Percentiles rank a stretch among this genome's conserved stretches.
phyloP scores from a whole-genome alignment of 1,140 invertebrate species.

The Pararge aegeria region DNA sequence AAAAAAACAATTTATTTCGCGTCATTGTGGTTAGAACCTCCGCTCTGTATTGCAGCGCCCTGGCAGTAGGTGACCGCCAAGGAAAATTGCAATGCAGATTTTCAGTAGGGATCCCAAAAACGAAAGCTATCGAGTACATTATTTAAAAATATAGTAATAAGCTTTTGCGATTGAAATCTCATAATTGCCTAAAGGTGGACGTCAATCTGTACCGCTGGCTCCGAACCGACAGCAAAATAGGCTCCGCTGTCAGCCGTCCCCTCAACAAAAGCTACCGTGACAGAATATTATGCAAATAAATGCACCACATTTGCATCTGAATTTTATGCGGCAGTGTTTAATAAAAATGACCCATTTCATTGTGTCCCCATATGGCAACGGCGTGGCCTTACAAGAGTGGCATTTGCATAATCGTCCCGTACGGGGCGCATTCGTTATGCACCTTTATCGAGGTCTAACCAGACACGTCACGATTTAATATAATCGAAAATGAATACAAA shows the following conservation, averaged over 20 bases:
- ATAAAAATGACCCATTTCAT: constrained; percentile 35
- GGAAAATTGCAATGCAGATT: too few species aligned
- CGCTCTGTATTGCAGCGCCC: too few species aligned
- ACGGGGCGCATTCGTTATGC: constrained; percentile 39
- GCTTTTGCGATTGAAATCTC: too few species aligned
- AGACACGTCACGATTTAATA: constrained; percentile 26
- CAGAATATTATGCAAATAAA: constrained; percentile 22
- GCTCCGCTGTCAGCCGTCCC: constrained; percentile 12
- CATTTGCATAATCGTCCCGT: constrained; percentile 62
- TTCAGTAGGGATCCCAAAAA: too few species aligned
- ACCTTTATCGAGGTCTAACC: constrained; percentile 30
- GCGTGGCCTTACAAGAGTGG: constrained; percentile 31
- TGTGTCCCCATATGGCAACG: constrained; percentile 39
- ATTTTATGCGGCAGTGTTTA: constrained; percentile 24
- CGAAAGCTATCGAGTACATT: too few species aligned
- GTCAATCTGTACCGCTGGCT: background rate
- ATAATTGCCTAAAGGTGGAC: too few species aligned
- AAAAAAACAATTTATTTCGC: too few species aligned
- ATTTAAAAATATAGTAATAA: too few species aligned
- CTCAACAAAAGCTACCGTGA: constrained; percentile 26
- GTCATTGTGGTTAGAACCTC: too few species aligned
- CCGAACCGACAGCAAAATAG: constrained; percentile 25
- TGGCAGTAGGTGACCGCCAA: too few species aligned
- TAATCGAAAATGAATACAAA: too few species aligned
- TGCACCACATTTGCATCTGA: constrained; percentile 24